Evolutionary conservation across 2,888 invertebrate species (phyloP).

Genomic region (Ormia ochracea): DNA sequence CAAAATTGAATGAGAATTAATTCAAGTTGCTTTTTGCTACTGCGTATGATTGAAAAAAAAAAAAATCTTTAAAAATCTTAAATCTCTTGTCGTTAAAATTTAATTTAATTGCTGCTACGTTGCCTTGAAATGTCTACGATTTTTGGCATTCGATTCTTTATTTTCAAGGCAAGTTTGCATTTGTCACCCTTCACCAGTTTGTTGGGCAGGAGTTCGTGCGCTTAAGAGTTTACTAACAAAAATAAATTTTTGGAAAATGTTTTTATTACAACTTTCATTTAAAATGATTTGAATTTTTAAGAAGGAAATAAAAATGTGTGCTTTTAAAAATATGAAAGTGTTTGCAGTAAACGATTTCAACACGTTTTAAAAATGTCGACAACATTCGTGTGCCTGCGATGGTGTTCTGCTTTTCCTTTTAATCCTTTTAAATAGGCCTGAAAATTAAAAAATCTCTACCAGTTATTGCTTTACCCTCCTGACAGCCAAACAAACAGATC

Average conservation of each 20-base stretch:
- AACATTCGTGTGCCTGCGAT: neutral
- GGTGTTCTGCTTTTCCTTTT: slow-evolving; percentile 15
- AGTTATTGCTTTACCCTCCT: too few species aligned
- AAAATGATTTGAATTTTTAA: neutral
- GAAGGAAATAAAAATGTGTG: neutral
- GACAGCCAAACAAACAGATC: neutral
- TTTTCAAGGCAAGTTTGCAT: neutral
- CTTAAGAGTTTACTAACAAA: slow-evolving; percentile 47
- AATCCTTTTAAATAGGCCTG: slow-evolving; percentile 50
- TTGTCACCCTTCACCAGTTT: neutral
- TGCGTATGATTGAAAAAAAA: too few species aligned
- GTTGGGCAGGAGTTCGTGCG: neutral
- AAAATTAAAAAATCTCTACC: slow-evolving; percentile 36
- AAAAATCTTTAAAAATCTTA: too few species aligned
- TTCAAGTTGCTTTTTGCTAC: too few species aligned
- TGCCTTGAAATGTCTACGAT: too few species aligned
- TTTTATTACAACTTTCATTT: neutral
- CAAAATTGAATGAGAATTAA: too few species aligned
- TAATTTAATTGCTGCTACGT: too few species aligned
- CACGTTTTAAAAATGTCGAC: slow-evolving; percentile 37
- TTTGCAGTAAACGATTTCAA: slow-evolving; percentile 20
- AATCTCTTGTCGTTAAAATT: too few species aligned
- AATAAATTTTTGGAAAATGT: slow-evolving; percentile 3
- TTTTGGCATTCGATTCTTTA: neutral
- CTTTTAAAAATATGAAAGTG: too few species aligned